Conservation (phyloP, 2,113 vertebrate species). For the Noctilio leporinus region DNA sequence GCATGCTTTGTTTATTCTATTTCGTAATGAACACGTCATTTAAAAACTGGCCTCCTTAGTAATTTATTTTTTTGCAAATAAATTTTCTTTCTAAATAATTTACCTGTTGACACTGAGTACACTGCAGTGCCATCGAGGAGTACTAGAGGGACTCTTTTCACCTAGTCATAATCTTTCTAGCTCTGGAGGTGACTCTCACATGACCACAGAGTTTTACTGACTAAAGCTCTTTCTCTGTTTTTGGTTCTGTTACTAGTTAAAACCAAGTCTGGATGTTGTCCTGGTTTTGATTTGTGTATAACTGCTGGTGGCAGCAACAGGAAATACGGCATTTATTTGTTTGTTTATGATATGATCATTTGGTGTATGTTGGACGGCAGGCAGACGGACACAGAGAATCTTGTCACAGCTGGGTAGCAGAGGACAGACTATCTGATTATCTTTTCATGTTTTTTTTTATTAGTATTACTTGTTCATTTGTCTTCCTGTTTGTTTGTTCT, state of each 20-base stretch:
- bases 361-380: not conserved
- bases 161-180: not conserved
- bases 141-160: not conserved
- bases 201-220: not conserved
- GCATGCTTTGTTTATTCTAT: not conserved
- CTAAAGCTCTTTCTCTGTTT: not conserved
- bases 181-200: not conserved
- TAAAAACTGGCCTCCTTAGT: not conserved
- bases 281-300: constrained; percentile 6
- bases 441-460: not conserved
- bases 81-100: not conserved
- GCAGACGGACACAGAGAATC: not conserved
- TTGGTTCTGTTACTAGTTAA: not conserved
- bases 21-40: not conserved
- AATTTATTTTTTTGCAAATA: not conserved
- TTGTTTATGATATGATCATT: not conserved
- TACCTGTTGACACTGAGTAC: not conserved
- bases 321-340: not conserved
- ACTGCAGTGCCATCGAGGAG: not conserved
- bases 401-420: not conserved
- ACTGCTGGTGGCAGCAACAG: not conserved
- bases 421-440: not conserved
- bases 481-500: not conserved
- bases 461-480: not conserved
- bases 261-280: not conserved